These are phyloP conservation scores for Pseudobourletiella spinata DNA, from an alignment of 1,140 invertebrate genomes.

Conservation along the genomic window DNA sequence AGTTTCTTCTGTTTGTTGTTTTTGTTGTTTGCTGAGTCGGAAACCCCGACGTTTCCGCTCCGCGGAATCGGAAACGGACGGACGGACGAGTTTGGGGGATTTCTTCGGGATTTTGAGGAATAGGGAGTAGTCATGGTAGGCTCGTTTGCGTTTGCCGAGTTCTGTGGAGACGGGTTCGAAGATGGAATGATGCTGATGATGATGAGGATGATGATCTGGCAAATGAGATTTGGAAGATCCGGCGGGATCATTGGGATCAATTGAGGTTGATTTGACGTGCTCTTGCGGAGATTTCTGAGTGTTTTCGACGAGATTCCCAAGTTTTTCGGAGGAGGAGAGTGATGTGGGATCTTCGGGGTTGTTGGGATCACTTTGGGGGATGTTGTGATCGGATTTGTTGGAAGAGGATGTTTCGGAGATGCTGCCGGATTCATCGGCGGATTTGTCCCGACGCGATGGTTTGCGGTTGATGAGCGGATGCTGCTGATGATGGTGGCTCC, in stretches of 20 bases:
- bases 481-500: too few species aligned
- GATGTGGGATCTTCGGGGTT: not conserved
- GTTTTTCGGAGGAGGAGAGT: not conserved
- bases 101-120: conserved; percentile 23
- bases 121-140: conserved; percentile 30
- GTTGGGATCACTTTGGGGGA: not conserved
- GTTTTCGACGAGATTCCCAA: too few species aligned
- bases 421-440: not conserved
- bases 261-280: not conserved
- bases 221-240: too few species aligned
- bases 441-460: not conserved
- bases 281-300: not conserved
- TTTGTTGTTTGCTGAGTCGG: not conserved
- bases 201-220: too few species aligned
- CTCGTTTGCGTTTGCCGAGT: conserved; percentile 29
- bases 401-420: not conserved
- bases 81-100: not conserved
- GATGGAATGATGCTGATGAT: conserved; percentile 7
- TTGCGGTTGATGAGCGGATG: too few species aligned
- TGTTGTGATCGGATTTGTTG: not conserved
- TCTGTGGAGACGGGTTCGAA: conserved; percentile 4
- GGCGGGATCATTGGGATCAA: too few species aligned
- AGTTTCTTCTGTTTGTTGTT: not conserved
- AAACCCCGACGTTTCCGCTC: not conserved
- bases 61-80: not conserved